Evolutionary conservation across 2,888 invertebrate species (phyloP), one percentile per base, ranked within the genome.

Genomic region (Drosophila atroscutellata): DNA sequence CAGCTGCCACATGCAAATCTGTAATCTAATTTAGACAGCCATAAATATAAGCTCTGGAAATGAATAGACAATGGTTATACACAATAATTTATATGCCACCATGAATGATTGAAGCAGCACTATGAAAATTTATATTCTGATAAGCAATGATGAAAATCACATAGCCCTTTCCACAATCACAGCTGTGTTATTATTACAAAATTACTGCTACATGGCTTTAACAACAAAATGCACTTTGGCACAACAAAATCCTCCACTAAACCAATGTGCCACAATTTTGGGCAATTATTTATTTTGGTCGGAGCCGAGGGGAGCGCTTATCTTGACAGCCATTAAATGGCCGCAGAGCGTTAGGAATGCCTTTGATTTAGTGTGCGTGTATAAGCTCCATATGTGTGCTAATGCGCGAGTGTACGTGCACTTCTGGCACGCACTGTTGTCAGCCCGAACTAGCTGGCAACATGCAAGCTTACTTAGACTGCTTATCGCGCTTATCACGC

Each of bases 281-380:
- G 83, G 76, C 88, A 83, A 85, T 85, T 86, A 85, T 86, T 86
- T 85, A 79, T 83, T 88, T 83, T 69, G 74, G 61, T 67, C 56
- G 58, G 51, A 34, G 57, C 54, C 30, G 69, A 42, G 39, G 50
- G 60, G 42, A 58, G 56, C 67, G 83, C 77, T 85, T 88, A 86
- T 88, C 85, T 77, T 83, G 86, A 80, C 85, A 83, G 80, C 81
- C 89, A 85, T 85, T 88, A 86, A 88, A 85, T 88, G 83, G 79
- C 81, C 72, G 68, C 72, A 81, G 74, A 87, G 80, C 80, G 83
- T 72, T 74, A 56, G 87, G 77, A 74, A 87, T 87, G 67, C 71
- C 69, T 87, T 63, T 82, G 75, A 85, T 84, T 77, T 86, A 79
- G 49, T 49, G 13, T 30, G 20, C 42, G 34, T 54, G 34, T 51